Evolutionary conservation across 2,113 vertebrate species (phyloP).

Genomic region (Macrotus californicus): DNA sequence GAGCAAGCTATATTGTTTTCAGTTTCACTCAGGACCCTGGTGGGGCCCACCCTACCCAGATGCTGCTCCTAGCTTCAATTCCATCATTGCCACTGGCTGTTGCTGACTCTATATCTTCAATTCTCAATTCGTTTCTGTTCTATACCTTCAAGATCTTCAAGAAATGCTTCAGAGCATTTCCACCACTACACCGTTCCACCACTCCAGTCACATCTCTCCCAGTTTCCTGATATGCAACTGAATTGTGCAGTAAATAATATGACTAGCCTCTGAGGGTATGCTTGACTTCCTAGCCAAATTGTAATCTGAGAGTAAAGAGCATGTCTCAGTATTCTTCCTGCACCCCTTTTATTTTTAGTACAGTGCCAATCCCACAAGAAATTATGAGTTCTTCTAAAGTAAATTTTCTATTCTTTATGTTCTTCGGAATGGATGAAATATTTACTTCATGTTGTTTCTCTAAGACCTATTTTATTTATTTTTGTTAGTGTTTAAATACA

Average conservation of each 20-base stretch:
- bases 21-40: not conserved
- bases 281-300: not conserved
- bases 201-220: not conserved
- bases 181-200: not conserved
- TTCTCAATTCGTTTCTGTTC: not conserved
- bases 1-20: not conserved
- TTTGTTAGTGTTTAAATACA: conserved; percentile 24
- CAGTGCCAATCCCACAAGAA: not conserved
- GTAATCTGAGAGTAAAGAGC: not conserved
- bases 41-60: not conserved
- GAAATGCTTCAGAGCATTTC: not conserved
- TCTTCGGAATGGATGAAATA: not conserved
- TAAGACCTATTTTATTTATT: not conserved
- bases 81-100: not conserved
- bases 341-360: not conserved
- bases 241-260: conserved; percentile 16
- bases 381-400: not conserved
- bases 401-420: not conserved
- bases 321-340: not conserved
- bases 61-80: not conserved
- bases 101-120: not conserved
- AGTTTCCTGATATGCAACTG: not conserved
- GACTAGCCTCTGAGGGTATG: not conserved
- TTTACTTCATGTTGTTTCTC: not conserved
- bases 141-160: not conserved